Evolutionary conservation across 2,888 invertebrate genomes (phyloP).

Genomic region (Amphimallon solstitiale): DNA sequence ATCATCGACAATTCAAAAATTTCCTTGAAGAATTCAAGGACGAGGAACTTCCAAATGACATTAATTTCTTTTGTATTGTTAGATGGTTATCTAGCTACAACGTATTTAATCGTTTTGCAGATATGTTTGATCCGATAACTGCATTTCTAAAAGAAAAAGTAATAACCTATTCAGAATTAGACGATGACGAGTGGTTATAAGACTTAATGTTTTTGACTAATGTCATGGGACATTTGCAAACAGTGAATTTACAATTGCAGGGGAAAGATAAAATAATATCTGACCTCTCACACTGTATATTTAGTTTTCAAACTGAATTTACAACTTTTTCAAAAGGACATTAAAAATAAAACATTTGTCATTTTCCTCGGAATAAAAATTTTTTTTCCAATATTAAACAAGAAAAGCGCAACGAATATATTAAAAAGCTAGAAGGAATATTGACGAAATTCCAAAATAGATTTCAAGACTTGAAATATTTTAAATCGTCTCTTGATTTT

Average conservation of each 20-base stretch:
- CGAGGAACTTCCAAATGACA: too few relatives aligned
- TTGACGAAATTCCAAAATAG: too few relatives aligned
- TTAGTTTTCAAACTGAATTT: constrained; percentile 27
- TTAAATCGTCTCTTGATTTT: too few relatives aligned
- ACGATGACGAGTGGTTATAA: constrained; percentile 39
- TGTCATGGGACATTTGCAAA: constrained; percentile 42
- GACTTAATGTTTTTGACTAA: constrained; percentile 38
- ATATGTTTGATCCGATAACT: constrained; percentile 40
- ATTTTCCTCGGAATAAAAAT: not conserved
- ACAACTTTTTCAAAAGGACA: too few relatives aligned
- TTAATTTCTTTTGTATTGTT: too few relatives aligned
- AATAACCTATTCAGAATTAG: constrained; percentile 44
- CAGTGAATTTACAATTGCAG: constrained; percentile 41
- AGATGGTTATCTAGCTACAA: too few relatives aligned
- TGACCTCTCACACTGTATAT: constrained; percentile 20
- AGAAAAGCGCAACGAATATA: constrained; percentile 1
- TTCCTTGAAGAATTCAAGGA: too few relatives aligned
- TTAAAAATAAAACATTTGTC: constrained; percentile 7
- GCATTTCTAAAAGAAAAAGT: constrained; percentile 42
- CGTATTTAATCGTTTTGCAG: constrained; percentile 40
- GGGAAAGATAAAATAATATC: too few relatives aligned
- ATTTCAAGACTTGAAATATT: too few relatives aligned
- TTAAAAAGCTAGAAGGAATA: too few relatives aligned
- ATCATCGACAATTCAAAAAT: too few relatives aligned
- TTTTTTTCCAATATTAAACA: not conserved